phyloP scores from a whole-genome alignment of 2,888 invertebrate genomes.

The Acanthosoma haemorrhoidale region DNA sequence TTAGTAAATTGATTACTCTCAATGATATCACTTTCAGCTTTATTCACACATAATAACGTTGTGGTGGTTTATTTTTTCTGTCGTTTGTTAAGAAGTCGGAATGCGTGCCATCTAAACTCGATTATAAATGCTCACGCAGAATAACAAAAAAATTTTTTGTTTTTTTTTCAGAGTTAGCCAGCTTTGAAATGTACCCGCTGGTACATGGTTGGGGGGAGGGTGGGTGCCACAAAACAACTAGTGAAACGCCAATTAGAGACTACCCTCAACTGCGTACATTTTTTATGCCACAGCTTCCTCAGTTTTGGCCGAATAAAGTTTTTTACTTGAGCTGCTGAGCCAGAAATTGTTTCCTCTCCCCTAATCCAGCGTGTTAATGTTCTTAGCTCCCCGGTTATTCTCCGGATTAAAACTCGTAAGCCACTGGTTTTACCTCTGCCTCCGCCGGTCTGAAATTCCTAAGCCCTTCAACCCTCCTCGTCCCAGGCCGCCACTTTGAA shows the following conservation, averaged over 20 bases:
- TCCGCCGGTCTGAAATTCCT: background rate
- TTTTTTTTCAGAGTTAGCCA: no score
- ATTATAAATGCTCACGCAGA: no score
- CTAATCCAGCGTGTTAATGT: slow-evolving; percentile 5
- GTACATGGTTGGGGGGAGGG: no score
- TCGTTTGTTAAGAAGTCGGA: no score
- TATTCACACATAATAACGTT: no score
- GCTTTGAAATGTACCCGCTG: no score
- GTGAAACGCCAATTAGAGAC: background rate
- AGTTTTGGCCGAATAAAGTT: slow-evolving; percentile 2
- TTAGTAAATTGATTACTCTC: no score
- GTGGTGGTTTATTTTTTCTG: no score
- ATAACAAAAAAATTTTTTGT: no score
- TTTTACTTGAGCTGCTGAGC: slow-evolving; percentile 1
- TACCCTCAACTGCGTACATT: background rate
- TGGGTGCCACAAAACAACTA: background rate
- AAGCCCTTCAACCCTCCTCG: background rate
- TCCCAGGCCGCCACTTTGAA: background rate
- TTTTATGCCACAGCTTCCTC: background rate
- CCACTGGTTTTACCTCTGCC: background rate
- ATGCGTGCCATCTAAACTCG: no score
- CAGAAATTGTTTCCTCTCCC: slow-evolving; percentile 4
- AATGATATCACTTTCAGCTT: no score
- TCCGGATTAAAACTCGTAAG: slow-evolving; percentile 12
- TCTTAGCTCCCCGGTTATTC: slow-evolving; percentile 4